Conservation (phyloP, 2,888 invertebrate genomes). For the Harpalus rubripes region DNA sequence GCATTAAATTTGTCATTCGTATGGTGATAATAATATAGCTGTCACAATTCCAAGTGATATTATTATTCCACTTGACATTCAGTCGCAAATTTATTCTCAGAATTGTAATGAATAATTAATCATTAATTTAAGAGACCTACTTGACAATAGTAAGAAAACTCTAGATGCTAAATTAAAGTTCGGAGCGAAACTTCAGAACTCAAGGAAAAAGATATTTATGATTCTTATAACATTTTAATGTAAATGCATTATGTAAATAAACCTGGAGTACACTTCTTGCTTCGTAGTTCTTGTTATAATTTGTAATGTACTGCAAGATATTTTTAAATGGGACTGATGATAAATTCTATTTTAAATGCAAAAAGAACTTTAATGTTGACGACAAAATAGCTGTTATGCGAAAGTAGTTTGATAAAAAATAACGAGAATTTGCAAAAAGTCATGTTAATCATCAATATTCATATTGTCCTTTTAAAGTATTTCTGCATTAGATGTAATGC, state of each 20-base stretch:
- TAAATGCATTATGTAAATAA: slow-evolving; percentile 35
- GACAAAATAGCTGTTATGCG: not conserved
- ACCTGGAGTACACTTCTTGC: not conserved
- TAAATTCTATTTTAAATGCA: slow-evolving; percentile 19
- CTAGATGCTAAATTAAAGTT: not conserved
- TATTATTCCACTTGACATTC: slow-evolving; percentile 21
- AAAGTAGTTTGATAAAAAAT: too few species aligned
- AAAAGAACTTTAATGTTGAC: slow-evolving; percentile 20
- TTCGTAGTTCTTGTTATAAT: slow-evolving; percentile 21
- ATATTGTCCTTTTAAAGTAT: not conserved
- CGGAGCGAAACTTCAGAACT: not conserved
- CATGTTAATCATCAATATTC: too few species aligned
- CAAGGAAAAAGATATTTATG: not conserved
- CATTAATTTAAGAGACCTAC: slow-evolving; percentile 14
- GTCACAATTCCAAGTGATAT: slow-evolving; percentile 23
- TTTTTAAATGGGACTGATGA: slow-evolving; percentile 25
- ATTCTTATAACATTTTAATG: slow-evolving; percentile 27
- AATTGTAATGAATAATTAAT: slow-evolving; percentile 13
- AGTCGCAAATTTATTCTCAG: slow-evolving; percentile 22
- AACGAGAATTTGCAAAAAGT: too few species aligned
- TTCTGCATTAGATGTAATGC: not conserved
- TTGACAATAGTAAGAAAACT: not conserved
- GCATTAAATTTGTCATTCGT: slow-evolving; percentile 44
- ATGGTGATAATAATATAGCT: slow-evolving; percentile 50
- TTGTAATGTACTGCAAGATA: not conserved